A percentile compares a stretch with the other conserved stretches of the same genome.
phyloP scores from a whole-genome alignment of 2,888 invertebrate genomes.

The Pristionchus mayeri region DNA sequence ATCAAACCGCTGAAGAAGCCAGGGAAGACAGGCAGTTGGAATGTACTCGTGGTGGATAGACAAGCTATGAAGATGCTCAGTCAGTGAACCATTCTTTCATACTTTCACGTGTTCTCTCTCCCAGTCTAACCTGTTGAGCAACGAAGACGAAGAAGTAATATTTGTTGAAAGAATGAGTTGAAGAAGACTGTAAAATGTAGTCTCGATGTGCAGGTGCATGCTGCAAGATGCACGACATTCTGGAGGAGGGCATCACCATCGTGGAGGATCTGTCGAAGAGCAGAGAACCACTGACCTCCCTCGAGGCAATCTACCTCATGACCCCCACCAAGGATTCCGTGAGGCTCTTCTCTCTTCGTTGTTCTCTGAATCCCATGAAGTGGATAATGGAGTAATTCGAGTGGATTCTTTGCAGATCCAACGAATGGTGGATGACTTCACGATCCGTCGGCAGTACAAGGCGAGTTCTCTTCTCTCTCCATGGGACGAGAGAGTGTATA shows the following conservation, averaged over 20 bases:
- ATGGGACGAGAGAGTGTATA: neutral
- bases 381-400: neutral
- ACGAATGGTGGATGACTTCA: slow-evolving; percentile 73
- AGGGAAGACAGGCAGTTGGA: slow-evolving; percentile 85
- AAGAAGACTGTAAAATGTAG: too few relatives aligned
- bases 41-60: slow-evolving; percentile 96
- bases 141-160: too few relatives aligned
- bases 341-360: too few relatives aligned
- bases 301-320: slow-evolving; percentile 98
- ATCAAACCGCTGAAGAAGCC: slow-evolving; percentile 88
- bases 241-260: slow-evolving; percentile 80
- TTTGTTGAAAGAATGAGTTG: too few relatives aligned
- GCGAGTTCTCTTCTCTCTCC: neutral
- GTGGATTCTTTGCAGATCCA: slow-evolving; percentile 61
- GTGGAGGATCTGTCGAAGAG: slow-evolving; percentile 98
- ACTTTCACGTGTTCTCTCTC: too few relatives aligned
- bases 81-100: too few relatives aligned
- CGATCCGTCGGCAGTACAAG: slow-evolving; percentile 72
- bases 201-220: slow-evolving; percentile 68
- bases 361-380: too few relatives aligned
- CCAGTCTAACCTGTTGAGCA: too few relatives aligned
- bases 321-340: slow-evolving; percentile 87
- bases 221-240: slow-evolving; percentile 76
- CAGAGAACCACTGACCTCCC: slow-evolving; percentile 92
- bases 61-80: slow-evolving; percentile 85